Percentiles rank a stretch among this genome's conserved stretches.
These are phyloP conservation scores for Aleiodes leptofemur DNA, from an alignment of 2,888 invertebrate species.

Conservation along the genomic window DNA sequence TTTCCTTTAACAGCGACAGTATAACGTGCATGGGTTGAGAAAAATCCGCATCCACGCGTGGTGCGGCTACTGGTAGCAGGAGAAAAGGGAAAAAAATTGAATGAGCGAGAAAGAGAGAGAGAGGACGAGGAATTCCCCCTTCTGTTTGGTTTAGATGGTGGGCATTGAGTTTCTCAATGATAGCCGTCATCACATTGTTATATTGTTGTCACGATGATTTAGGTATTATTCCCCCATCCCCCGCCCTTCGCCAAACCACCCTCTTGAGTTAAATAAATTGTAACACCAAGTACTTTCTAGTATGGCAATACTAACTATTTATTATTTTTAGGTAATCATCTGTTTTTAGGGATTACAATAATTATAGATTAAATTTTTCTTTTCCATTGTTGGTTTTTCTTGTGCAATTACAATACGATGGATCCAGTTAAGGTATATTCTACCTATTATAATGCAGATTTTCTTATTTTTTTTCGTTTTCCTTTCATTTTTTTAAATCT, in stretches of 20 bases:
- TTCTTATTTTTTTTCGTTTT: slow-evolving; percentile 17
- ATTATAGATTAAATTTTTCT: slow-evolving; percentile 69
- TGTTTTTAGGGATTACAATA: slow-evolving; percentile 66
- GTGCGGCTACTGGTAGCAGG: slow-evolving; percentile 32
- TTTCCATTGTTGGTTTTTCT: slow-evolving; percentile 41
- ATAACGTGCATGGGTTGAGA: slow-evolving; percentile 19
- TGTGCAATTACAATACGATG: slow-evolving; percentile 19
- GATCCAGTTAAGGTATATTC: slow-evolving; percentile 6
- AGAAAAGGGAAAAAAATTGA: slow-evolving; percentile 24
- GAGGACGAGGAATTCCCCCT: slow-evolving; percentile 12
- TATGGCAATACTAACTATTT: slow-evolving; percentile 71
- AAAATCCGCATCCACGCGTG: slow-evolving; percentile 42
- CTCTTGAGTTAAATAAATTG: slow-evolving; percentile 27
- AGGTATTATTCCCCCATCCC: slow-evolving; percentile 21
- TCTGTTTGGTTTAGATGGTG: slow-evolving; percentile 29
- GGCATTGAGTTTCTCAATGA: slow-evolving; percentile 32
- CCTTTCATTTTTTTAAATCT: slow-evolving; percentile 26
- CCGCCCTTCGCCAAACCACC: background rate
- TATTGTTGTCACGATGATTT: slow-evolving; percentile 36
- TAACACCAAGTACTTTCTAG: slow-evolving; percentile 49
- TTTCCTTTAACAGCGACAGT: slow-evolving; percentile 44
- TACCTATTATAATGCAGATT: slow-evolving; percentile 20
- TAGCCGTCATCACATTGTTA: slow-evolving; percentile 26
- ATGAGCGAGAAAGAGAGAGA: background rate
- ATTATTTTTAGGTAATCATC: slow-evolving; percentile 58